These are phyloP conservation scores for Procavia capensis DNA, from an alignment of 2,113 vertebrate genomes.

Conservation along the genomic window DNA sequence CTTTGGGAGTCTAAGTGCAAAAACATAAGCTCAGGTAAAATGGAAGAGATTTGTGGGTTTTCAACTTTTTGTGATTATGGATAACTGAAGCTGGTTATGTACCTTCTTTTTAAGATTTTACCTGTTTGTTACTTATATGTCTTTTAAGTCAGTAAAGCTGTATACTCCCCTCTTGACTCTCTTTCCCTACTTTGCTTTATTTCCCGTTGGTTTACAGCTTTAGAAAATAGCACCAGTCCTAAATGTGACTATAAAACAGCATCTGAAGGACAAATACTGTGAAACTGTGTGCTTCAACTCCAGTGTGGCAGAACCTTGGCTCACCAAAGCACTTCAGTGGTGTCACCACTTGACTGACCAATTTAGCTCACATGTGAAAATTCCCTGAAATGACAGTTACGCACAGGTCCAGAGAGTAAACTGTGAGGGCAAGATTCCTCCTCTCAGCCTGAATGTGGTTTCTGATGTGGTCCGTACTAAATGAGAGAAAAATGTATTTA, in stretches of 20 bases:
- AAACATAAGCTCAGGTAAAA: neutral
- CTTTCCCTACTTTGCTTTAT: neutral
- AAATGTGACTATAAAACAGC: neutral
- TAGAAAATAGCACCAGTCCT: neutral
- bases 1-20: neutral
- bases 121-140: neutral
- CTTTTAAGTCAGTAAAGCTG: neutral
- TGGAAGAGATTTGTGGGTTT: neutral
- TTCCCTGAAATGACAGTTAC: neutral
- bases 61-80: neutral
- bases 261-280: fast-evolving
- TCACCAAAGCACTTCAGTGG: neutral
- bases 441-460: neutral
- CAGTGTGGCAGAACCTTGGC: neutral
- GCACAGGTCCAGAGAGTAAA: neutral
- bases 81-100: neutral
- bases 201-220: neutral
- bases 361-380: neutral
- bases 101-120: neutral
- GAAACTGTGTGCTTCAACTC: neutral
- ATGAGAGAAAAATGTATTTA: neutral
- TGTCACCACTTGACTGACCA: neutral
- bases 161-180: neutral
- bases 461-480: neutral
- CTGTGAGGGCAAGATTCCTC: neutral